Evolutionary conservation across 2,888 invertebrate species (phyloP), one percentile per base, ranked within the genome.

Genomic region (Lydus trimaculatus): DNA sequence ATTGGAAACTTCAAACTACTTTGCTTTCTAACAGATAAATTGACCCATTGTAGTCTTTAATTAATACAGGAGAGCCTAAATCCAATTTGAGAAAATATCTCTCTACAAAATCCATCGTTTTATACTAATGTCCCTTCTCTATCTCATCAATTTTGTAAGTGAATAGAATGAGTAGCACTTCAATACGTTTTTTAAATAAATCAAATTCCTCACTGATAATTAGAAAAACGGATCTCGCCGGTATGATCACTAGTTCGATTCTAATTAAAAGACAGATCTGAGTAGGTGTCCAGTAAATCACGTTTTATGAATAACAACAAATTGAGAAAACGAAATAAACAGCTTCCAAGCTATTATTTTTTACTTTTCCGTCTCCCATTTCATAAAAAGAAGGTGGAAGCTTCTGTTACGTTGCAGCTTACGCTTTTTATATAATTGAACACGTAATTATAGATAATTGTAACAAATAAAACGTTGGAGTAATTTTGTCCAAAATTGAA

Each of bases 1-100:
- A 81, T 81, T 82, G 81, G 81, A 81, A 80, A 80, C 81, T 81
- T 78, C 79, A 77, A 79, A 77, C 81, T 80, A 79, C 79, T 79
- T 76, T 76, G 73, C 67, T 69, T 71, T 73, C 70, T 48, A 66
- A 71, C 72, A 76, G 75, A 80, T 80, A 79, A 80, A 80, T 78
- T 77, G 76, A 74, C 73, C 78, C 80, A 80, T 79, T 79, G 78
- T 79, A 78, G 78, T 80, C 78, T 80, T 79, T 80, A 80, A 80
- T 79, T 78, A 79, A 79, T 74, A 75, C 76, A 77, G 72, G 64
- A 72, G 64, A 71, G 65, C 64, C 65, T 63, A 67, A 71, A 73
- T 72, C 74, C 75, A 73, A 73, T 76, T 74, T 68, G 74, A 75
- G 75, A 72, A 76, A 73, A 74, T 48, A 48, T 48, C 48, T 23